Base-by-base conservation (phyloP, 1,140 invertebrate species). In the Steinernema feltiae region DNA sequence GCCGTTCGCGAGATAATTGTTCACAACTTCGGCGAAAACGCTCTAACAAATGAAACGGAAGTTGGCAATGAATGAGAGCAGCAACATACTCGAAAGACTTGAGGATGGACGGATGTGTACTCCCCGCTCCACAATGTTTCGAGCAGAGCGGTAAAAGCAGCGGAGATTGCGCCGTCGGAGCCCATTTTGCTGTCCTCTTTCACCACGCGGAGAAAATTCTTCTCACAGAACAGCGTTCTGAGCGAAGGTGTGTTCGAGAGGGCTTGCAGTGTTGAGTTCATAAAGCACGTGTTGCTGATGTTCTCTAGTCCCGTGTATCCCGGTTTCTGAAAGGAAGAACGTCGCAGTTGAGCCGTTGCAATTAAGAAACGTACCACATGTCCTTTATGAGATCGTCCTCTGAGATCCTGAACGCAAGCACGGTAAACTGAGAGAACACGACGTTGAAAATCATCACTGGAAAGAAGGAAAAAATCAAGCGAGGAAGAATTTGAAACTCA, bases 231-330 rank as follows among this genome's bases (percentile, higher is more conserved):
- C 12, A 63, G 53, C 15, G 2, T 27, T 27, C 53, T 7, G 24
- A 63, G 53, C 15, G 53, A 27, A 15, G 53, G 15, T 3, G 53
- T 63, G 53, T 63, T 63, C 7, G 53, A 7, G 12, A 63, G 53
- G 12, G 53, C 76, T 87, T 94, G 93, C 3, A 94, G 86, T 1
- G 93, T 92, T 0, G 93, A 91, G 87, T 94, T 94, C 92, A 94
- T 93, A 86, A 93, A 94, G 87, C 93, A 94, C 0, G 93, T 94
- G 86, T 94, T 94, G 30, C 93, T 93, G 17, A 94, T 88, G 86
- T 94, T 94, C 86, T 93, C 93, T 21, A 94, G 88, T 0, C 93
- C 93, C 0, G 92, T 93, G 29, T 92, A 92, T 63, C 93, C 93
- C 17, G 89, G 73, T 3, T 3, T 2, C 73, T 75, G 21, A 73